These are phyloP conservation scores for Athalia rosae DNA, from an alignment of 2,888 invertebrate genomes.

Conservation along the genomic window DNA sequence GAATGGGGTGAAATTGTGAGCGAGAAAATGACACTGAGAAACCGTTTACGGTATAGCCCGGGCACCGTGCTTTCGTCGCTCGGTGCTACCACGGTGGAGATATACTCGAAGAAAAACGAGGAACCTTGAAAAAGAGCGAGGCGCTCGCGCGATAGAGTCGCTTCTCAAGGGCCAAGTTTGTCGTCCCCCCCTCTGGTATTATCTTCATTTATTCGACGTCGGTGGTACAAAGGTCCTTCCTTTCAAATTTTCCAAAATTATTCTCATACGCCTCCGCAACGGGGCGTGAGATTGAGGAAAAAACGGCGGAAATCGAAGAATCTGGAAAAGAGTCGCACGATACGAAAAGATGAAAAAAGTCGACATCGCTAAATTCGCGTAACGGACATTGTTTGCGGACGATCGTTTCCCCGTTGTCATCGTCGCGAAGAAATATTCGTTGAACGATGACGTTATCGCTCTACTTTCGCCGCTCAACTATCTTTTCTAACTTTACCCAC, in stretches of 20 bases:
- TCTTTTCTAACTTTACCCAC: neutral
- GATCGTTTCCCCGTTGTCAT: constrained; percentile 27
- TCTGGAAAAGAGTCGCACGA: too few relatives aligned
- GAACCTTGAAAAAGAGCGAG: neutral
- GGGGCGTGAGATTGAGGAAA: too few relatives aligned
- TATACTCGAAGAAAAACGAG: neutral
- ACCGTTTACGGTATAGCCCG: neutral
- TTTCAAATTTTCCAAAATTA: constrained; percentile 40
- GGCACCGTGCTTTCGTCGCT: neutral
- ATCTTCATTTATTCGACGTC: constrained; percentile 41
- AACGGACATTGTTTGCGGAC: constrained; percentile 37
- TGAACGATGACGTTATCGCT: constrained; percentile 27
- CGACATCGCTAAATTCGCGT: constrained; percentile 29
- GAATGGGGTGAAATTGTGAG: neutral
- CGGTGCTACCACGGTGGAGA: neutral
- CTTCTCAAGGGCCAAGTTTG: neutral
- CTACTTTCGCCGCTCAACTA: neutral
- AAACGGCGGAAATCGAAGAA: too few relatives aligned
- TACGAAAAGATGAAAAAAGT: neutral
- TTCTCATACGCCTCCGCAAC: neutral
- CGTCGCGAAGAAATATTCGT: neutral
- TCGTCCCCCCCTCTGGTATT: neutral
- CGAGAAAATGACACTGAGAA: constrained; percentile 15
- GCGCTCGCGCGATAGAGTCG: too few relatives aligned
- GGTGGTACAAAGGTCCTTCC: constrained; percentile 18